Evolutionary conservation across 2,888 invertebrate species (phyloP).

Genomic region (Ashinkailepas kermadecensis): DNA sequence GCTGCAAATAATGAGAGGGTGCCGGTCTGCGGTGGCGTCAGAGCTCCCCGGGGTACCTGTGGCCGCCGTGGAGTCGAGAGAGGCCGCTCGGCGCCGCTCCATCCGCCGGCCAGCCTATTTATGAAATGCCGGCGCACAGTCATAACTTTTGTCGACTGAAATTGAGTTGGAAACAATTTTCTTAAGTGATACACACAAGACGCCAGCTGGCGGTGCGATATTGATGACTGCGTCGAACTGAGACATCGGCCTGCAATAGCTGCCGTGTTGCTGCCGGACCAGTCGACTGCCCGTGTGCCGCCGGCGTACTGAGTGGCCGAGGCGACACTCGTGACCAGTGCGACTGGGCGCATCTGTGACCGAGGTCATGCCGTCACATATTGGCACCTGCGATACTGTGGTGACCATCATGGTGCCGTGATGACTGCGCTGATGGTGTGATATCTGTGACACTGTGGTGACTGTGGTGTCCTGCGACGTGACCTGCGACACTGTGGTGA

Average conservation of each 20-base stretch:
- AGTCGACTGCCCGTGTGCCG: too few species aligned
- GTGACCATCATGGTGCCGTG: too few species aligned
- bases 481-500: too few species aligned
- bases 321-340: too few species aligned
- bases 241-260: background rate
- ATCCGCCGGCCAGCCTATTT: background rate
- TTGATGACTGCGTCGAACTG: background rate
- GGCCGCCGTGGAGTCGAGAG: background rate
- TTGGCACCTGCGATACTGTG: too few species aligned
- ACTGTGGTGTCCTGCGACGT: too few species aligned
- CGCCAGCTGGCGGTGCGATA: background rate
- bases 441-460: too few species aligned
- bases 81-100: too few species aligned
- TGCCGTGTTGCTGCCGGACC: background rate
- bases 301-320: too few species aligned
- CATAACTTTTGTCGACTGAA: constrained; percentile 18
- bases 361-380: too few species aligned
- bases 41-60: background rate
- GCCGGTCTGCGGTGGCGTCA: background rate
- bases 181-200: constrained; percentile 20
- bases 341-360: too few species aligned
- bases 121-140: background rate
- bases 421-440: too few species aligned
- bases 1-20: constrained; percentile 16
- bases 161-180: constrained; percentile 22